Percentiles rank a stretch among this genome's conserved stretches.
Conservation (phyloP, 1,140 invertebrate genomes). For the Littorina saxatilis region DNA sequence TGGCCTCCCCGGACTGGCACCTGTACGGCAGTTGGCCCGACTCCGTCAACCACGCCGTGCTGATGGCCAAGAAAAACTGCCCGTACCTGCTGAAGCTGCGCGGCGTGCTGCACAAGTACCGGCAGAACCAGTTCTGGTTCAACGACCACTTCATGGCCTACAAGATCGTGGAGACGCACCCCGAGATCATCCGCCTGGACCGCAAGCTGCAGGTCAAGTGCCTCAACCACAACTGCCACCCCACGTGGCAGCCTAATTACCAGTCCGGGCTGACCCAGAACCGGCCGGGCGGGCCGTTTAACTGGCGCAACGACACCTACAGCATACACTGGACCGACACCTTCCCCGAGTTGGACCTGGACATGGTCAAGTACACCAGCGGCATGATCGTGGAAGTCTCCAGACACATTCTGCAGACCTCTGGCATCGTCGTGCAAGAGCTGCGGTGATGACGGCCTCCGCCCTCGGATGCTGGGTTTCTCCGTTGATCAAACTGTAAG, state of each 20-base stretch:
- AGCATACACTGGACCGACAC: constrained; percentile 48
- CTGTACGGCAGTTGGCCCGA: constrained; percentile 52
- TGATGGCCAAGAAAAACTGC: constrained; percentile 51
- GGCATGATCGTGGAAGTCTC: constrained; percentile 47
- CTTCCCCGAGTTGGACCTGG: constrained; percentile 49
- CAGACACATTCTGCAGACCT: constrained; percentile 39
- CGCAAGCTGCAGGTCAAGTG: constrained; percentile 52
- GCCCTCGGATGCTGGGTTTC: no score
- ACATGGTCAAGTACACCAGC: constrained; percentile 54
- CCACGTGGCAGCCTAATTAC: constrained; percentile 51
- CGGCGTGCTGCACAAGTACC: constrained; percentile 38
- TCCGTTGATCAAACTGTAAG: no score
- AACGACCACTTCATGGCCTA: constrained; percentile 53
- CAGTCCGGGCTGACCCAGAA: constrained; percentile 42
- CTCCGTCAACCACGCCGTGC: constrained; percentile 49
- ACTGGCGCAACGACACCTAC: constrained; percentile 50
- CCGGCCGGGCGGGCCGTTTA: constrained; percentile 37
- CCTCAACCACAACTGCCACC: constrained; percentile 53
- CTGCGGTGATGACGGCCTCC: constrained; percentile 18
- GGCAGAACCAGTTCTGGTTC: constrained; percentile 45
- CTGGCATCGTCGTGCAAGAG: constrained; percentile 45
- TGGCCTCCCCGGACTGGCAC: constrained; percentile 52
- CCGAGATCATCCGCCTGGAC: constrained; percentile 36
- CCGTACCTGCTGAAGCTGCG: constrained; percentile 48
- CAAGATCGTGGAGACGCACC: constrained; percentile 43